phyloP scores from a whole-genome alignment of 2,888 invertebrate species.

The Apamea epomidion region DNA sequence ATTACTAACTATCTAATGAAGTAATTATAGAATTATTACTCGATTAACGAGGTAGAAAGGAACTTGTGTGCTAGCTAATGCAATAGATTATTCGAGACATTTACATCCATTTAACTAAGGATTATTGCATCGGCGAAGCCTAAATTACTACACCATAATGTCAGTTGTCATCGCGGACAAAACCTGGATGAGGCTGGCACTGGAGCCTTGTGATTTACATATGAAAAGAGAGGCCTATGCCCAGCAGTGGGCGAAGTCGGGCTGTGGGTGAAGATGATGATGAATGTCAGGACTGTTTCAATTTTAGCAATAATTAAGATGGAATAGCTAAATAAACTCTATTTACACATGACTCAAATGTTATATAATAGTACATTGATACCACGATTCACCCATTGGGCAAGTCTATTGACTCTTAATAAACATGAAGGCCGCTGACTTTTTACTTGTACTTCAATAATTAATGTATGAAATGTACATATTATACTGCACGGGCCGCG shows the following conservation, averaged over 20 bases:
- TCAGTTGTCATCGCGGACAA: no score
- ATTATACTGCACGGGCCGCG: background rate
- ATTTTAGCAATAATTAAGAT: constrained; percentile 21
- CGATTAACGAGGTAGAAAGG: background rate
- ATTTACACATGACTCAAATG: constrained; percentile 36
- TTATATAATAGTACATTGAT: constrained; percentile 44
- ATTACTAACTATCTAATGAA: background rate
- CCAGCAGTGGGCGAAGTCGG: no score
- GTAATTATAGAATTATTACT: background rate
- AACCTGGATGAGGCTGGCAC: no score
- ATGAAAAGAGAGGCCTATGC: no score
- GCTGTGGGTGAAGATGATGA: no score
- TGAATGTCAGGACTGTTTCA: background rate
- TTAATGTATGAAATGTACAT: constrained; percentile 18
- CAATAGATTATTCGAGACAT: background rate
- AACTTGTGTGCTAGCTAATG: background rate
- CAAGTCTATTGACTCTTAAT: constrained; percentile 33
- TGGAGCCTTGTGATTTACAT: no score
- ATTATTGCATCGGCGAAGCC: background rate
- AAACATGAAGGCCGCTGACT: constrained; percentile 33
- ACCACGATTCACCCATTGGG: constrained; percentile 7
- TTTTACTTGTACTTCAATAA: constrained; percentile 16
- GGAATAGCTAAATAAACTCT: constrained; percentile 10
- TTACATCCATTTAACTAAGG: background rate
- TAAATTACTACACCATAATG: background rate